phyloP scores from a whole-genome alignment of 2,797 vertebrate genomes.

The Acanthopagrus latus region DNA sequence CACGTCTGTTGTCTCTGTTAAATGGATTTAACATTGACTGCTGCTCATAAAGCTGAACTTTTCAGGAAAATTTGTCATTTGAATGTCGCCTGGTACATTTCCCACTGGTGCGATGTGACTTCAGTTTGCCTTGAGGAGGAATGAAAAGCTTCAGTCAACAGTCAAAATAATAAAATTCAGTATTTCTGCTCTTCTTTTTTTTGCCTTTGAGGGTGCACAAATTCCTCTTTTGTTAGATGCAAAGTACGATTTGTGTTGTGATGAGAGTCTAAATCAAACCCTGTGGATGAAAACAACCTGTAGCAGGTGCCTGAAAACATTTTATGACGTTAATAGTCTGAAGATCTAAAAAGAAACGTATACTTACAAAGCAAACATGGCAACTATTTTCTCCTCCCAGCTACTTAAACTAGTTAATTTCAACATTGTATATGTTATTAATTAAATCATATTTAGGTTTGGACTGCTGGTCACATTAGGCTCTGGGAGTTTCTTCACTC shows the following conservation, averaged over 20 bases:
- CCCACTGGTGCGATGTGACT: neutral
- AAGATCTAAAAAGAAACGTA: too few species aligned
- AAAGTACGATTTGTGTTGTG: neutral
- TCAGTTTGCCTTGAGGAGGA: slow-evolving; percentile 17
- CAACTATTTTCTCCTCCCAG: too few species aligned
- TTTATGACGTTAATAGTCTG: too few species aligned
- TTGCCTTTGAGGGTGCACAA: neutral
- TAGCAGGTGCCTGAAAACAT: neutral
- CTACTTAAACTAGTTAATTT: too few species aligned
- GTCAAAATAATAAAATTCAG: neutral
- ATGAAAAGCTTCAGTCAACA: neutral
- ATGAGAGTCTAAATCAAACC: neutral
- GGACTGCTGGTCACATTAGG: neutral
- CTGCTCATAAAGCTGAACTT: slow-evolving; percentile 15
- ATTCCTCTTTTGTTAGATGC: neutral
- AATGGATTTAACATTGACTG: slow-evolving; percentile 31
- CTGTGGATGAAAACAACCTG: neutral
- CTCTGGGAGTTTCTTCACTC: too few species aligned
- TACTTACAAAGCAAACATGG: too few species aligned
- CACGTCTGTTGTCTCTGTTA: neutral
- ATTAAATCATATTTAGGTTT: too few species aligned
- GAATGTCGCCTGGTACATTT: neutral
- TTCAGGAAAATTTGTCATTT: slow-evolving; percentile 21
- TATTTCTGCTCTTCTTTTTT: neutral
- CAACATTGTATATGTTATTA: too few species aligned